A percentile compares a stretch with the other conserved stretches of the same genome.
phyloP scores from a whole-genome alignment of 2,797 vertebrate genomes.

The Lindbergichthys nudifrons region DNA sequence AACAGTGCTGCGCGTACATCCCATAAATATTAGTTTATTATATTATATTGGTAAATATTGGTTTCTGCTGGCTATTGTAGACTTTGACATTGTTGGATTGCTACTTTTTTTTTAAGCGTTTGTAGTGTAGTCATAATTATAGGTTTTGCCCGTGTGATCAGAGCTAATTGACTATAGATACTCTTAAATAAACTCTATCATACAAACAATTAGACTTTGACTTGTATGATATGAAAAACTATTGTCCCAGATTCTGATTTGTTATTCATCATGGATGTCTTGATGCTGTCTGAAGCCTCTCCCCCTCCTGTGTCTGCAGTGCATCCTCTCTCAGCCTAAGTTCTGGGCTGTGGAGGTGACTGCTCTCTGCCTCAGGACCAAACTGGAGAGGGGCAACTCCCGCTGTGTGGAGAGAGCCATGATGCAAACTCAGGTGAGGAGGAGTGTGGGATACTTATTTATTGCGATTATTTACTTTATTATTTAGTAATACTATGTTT shows the following conservation, averaged over 20 bases:
- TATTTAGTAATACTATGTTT: not conserved
- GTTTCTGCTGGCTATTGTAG: no score
- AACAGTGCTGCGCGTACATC: no score
- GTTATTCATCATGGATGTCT: not conserved
- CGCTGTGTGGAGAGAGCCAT: slow-evolving; percentile 93
- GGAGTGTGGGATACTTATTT: not conserved
- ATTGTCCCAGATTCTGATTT: not conserved
- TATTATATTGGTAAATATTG: no score
- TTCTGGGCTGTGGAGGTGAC: slow-evolving; percentile 95
- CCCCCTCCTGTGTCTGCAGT: slow-evolving; percentile 77
- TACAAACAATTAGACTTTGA: not conserved
- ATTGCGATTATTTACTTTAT: not conserved
- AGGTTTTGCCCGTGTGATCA: no score
- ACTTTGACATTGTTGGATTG: no score
- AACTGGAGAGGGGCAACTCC: slow-evolving; percentile 89
- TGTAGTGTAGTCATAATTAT: no score
- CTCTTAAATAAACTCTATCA: not conserved
- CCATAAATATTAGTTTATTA: no score
- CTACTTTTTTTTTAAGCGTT: no score
- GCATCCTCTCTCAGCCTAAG: slow-evolving; percentile 92
- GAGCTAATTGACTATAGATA: no score
- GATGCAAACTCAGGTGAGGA: slow-evolving; percentile 94
- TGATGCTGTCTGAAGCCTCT: not conserved
- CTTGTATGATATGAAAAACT: no score
- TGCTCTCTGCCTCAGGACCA: slow-evolving; percentile 90